Evolutionary conservation across 2,888 invertebrate genomes (phyloP).

Genomic region (Exephanes ischioxanthus): DNA sequence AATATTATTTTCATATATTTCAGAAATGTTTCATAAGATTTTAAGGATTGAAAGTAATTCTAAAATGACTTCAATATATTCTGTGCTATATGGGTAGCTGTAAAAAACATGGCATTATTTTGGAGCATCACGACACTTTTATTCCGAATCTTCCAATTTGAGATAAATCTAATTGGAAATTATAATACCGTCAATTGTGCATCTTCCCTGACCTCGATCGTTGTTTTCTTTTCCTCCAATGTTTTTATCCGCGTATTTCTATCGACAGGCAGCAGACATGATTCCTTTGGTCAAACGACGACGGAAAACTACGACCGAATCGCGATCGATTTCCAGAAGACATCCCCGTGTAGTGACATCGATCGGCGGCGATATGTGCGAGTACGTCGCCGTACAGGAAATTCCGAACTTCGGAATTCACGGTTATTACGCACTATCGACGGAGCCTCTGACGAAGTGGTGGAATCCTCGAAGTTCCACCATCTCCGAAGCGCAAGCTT

Average conservation of each 20-base stretch:
- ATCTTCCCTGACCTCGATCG: not conserved
- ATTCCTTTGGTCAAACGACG: conserved; percentile 61
- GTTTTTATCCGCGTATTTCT: not conserved
- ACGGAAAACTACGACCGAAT: not conserved
- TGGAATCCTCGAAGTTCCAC: conserved; percentile 30
- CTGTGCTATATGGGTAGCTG: no score
- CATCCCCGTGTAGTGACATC: conserved; percentile 61
- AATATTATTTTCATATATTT: no score
- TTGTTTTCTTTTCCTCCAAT: conserved; percentile 4
- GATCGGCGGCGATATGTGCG: conserved; percentile 81
- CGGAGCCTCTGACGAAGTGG: conserved; percentile 85
- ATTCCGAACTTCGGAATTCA: conserved; percentile 86
- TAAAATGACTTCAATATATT: no score
- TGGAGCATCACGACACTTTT: no score
- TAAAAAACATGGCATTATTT: no score
- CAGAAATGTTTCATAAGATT: no score
- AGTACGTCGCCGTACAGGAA: conserved; percentile 85
- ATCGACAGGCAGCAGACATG: conserved; percentile 68
- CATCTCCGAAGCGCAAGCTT: not conserved
- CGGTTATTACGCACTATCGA: conserved; percentile 86
- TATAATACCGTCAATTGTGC: no score
- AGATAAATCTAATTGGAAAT: no score
- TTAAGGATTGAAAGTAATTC: no score
- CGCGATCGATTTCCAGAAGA: not conserved
- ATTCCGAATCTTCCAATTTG: no score